Conservation (phyloP, 2,797 vertebrate species). For the Spinus pinus region DNA sequence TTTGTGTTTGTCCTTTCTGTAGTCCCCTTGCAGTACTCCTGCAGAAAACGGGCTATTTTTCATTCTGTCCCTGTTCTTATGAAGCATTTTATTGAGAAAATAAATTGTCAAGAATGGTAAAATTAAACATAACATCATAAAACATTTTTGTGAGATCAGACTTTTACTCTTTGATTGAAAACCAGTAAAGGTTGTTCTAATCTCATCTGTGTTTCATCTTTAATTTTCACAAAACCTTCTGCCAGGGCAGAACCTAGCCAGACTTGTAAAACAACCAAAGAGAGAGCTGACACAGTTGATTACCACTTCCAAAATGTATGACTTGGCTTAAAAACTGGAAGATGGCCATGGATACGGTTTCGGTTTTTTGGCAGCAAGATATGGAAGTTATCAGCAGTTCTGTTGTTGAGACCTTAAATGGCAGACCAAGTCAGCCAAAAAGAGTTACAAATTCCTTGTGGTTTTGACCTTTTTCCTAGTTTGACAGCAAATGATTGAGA, state of each 20-base stretch:
- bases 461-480: slow-evolving; percentile 36
- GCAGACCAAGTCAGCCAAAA: slow-evolving; percentile 15
- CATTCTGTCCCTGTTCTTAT: not conserved
- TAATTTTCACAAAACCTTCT: not conserved
- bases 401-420: slow-evolving; percentile 15
- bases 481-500: slow-evolving; percentile 29
- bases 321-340: slow-evolving; percentile 46
- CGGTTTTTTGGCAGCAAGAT: not conserved
- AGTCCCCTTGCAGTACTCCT: not conserved
- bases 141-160: not conserved
- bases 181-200: not conserved
- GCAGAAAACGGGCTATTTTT: not conserved
- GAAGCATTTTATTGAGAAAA: slow-evolving; percentile 23
- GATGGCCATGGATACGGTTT: slow-evolving; percentile 18
- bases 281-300: slow-evolving; percentile 31
- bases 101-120: not conserved
- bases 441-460: slow-evolving; percentile 36
- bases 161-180: not conserved
- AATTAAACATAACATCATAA: slow-evolving; percentile 2
- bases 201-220: not conserved
- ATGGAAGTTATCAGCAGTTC: slow-evolving; percentile 24
- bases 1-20: not conserved
- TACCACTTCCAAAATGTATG: slow-evolving; percentile 5
- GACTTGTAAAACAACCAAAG: slow-evolving; percentile 24
- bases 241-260: not conserved